Percentiles rank a stretch among this genome's conserved stretches.
Evolutionary conservation across 2,113 vertebrate species (phyloP).

Genomic region (human (Homo sapiens)): DNA sequence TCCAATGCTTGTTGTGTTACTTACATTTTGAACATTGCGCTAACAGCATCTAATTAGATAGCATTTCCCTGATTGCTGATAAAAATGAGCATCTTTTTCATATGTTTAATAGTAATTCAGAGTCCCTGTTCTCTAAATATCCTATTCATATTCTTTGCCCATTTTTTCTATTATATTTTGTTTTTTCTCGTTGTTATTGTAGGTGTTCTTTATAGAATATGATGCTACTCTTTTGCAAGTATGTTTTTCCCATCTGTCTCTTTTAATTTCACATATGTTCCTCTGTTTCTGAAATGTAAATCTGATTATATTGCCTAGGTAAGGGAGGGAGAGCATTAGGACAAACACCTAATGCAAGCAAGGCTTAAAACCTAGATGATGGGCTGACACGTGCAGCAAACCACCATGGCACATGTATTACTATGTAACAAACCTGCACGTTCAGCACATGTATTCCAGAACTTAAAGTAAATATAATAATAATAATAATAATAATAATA

Average conservation of each 20-base stretch:
- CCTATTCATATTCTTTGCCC: neutral
- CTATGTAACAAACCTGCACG: too few relatives aligned
- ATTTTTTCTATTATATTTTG: neutral
- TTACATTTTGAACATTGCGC: neutral
- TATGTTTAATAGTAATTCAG: neutral
- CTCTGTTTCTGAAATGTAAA: constrained; percentile 2
- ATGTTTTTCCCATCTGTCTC: neutral
- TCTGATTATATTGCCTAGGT: neutral
- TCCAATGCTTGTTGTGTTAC: neutral
- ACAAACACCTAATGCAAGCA: too few relatives aligned
- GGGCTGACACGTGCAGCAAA: too few relatives aligned
- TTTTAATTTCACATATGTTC: neutral
- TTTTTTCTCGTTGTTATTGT: neutral
- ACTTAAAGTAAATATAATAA: too few relatives aligned
- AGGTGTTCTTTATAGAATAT: neutral
- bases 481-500: too few relatives aligned
- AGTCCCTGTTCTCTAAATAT: neutral
- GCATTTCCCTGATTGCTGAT: neutral
- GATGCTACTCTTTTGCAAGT: neutral
- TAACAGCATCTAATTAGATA: neutral
- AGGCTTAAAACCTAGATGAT: too few relatives aligned
- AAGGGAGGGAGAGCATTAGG: too few relatives aligned
- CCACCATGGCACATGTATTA: too few relatives aligned
- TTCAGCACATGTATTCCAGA: too few relatives aligned
- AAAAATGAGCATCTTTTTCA: neutral